Evolutionary conservation across 2,797 vertebrate genomes (phyloP).

Genomic region (Distichodus sexfasciatus): DNA sequence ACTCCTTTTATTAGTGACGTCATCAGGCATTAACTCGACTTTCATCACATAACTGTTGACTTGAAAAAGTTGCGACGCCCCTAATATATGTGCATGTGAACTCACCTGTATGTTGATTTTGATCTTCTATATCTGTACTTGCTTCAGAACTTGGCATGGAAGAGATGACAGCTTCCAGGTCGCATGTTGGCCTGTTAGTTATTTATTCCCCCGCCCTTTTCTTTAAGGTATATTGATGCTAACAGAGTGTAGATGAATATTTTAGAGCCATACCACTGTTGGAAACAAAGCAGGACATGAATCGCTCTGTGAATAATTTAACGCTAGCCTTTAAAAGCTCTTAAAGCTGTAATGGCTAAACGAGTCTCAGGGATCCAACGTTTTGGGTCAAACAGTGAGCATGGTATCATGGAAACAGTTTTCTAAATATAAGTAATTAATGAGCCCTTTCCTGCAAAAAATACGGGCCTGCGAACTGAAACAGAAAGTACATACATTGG

Average conservation of each 20-base stretch:
- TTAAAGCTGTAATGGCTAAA: conserved; percentile 22
- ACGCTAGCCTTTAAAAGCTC: conserved; percentile 27
- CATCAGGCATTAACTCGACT: no score
- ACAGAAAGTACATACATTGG: neutral
- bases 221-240: conserved; percentile 14
- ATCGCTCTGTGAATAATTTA: conserved; percentile 47
- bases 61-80: no score
- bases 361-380: conserved; percentile 11
- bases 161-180: neutral
- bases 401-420: conserved; percentile 29
- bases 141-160: neutral
- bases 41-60: no score
- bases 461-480: neutral
- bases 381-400: conserved; percentile 17
- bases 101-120: no score
- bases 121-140: no score
- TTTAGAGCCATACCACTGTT: conserved; percentile 41
- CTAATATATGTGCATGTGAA: no score
- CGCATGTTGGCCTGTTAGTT: neutral
- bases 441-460: conserved; percentile 42
- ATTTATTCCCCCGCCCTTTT: neutral
- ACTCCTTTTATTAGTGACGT: no score
- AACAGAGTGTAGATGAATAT: conserved; percentile 51
- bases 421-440: conserved; percentile 33
- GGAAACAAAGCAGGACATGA: conserved; percentile 30